These are phyloP conservation scores for Drymodes brunneopygia DNA, from an alignment of 2,113 vertebrate species.

Conservation along the genomic window DNA sequence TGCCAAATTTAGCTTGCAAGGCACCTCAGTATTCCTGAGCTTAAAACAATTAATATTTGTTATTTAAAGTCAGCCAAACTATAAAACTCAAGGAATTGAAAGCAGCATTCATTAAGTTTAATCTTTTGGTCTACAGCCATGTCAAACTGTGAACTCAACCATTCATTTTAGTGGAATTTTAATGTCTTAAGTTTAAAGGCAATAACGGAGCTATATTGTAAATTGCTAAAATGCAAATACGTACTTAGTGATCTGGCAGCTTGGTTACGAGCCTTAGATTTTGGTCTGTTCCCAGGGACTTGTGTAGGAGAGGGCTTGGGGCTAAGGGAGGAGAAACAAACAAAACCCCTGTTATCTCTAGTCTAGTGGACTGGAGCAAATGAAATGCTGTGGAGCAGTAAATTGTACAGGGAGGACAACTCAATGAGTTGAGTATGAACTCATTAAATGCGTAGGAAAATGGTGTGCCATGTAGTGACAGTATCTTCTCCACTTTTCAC, in stretches of 20 bases:
- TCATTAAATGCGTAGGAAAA: not conserved
- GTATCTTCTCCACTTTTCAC: not conserved
- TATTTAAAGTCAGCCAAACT: not conserved
- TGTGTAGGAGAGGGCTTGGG: not conserved
- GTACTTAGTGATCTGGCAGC: not conserved
- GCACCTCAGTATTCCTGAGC: not conserved
- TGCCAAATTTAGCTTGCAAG: not conserved
- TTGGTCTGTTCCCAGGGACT: not conserved
- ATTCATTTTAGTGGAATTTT: not conserved
- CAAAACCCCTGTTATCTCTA: not conserved
- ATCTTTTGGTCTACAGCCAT: not conserved
- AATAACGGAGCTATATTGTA: not conserved
- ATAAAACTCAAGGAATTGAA: not conserved
- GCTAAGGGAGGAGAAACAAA: not conserved
- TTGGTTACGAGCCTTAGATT: not conserved
- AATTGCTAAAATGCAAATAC: not conserved
- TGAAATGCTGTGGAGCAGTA: not conserved
- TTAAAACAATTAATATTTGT: conserved; percentile 5
- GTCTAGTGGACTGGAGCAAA: not conserved
- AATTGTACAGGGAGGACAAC: not conserved
- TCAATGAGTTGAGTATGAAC: not conserved
- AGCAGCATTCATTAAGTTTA: not conserved
- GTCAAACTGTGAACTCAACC: not conserved
- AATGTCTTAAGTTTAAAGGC: not conserved
- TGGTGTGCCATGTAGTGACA: not conserved